Percentiles rank a stretch among this genome's conserved stretches.
phyloP scores from a whole-genome alignment of 2,797 vertebrate species.

The Myotis planiceps region DNA sequence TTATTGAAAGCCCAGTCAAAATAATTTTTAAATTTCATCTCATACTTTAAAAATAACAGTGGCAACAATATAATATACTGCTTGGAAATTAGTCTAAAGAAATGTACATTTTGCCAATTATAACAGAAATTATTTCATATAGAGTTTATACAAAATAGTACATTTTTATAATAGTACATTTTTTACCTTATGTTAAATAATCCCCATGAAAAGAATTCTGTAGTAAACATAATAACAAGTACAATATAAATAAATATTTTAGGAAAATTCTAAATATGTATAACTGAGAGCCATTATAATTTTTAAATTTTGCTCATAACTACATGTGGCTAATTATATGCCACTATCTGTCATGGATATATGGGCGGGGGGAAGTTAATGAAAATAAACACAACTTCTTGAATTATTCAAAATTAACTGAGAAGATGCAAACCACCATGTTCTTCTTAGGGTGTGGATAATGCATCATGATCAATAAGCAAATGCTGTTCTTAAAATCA shows the following conservation, averaged over 20 bases:
- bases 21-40: neutral
- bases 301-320: neutral
- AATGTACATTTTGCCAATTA: neutral
- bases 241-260: neutral
- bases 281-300: neutral
- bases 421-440: slow-evolving; percentile 21
- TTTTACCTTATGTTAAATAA: neutral
- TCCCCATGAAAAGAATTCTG: neutral
- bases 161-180: neutral
- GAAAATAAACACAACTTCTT: slow-evolving; percentile 46
- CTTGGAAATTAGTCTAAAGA: neutral
- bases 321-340: neutral
- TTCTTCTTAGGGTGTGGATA: slow-evolving; percentile 46
- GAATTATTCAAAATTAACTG: slow-evolving; percentile 76
- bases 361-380: neutral
- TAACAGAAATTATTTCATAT: neutral
- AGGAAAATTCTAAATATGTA: neutral
- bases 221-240: neutral
- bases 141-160: neutral
- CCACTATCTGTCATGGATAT: neutral
- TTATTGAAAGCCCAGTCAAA: neutral
- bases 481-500: slow-evolving; percentile 46
- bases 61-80: neutral
- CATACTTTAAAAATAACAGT: neutral
- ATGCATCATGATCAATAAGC: slow-evolving; percentile 67